Base-by-base conservation (phyloP, 1,140 invertebrate genomes). In the Hyles euphorbiae region DNA sequence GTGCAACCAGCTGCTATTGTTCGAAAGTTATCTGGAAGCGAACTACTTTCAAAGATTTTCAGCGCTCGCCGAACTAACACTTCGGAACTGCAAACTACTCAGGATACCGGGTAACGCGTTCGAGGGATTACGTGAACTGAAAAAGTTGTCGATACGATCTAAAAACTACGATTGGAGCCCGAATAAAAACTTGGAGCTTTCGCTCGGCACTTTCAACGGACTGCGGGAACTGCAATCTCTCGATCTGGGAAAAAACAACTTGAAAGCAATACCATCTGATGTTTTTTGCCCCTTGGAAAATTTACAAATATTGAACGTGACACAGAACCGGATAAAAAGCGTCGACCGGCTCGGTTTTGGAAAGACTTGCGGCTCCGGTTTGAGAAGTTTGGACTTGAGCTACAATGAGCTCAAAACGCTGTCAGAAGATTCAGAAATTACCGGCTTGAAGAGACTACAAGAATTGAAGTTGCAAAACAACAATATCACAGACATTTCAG, bases 221-320 rank as follows among this genome's bases (percentile, higher is more conserved):
- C 83, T 96, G 1, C 91, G 93, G 56, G 94, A 96, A 74, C 83
- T 97, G 32, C 94, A 96, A 66, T 90, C 90, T 7, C 89, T 98
- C 12, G 94, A 97, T 83, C 85, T 98, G 61, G 91, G 93, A 10
- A 91, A 94, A 72, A 97, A 96, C 77, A 96, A 96, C 81, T 91
- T 98, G 44, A 91, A 93, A 61, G 87, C 91, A 0, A 80, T 97
- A 64, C 95, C 96, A 0, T 91, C 92, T 0, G 93, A 93, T 58
- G 90, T 94, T 11, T 93, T 97, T 57, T 97, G 96, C 78, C 91
- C 93, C 0, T 88, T 98, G 60, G 90, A 91, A 49, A 95, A 94
- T 73, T 88, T 98, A 1, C 94, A 96, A 79, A 91, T 92, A 48
- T 87, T 98, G 33, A 97, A 98, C 87, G 82, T 97, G 46, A 96